These are phyloP conservation scores for Elegia similella DNA, from an alignment of 2,888 invertebrate species.

Conservation along the genomic window DNA sequence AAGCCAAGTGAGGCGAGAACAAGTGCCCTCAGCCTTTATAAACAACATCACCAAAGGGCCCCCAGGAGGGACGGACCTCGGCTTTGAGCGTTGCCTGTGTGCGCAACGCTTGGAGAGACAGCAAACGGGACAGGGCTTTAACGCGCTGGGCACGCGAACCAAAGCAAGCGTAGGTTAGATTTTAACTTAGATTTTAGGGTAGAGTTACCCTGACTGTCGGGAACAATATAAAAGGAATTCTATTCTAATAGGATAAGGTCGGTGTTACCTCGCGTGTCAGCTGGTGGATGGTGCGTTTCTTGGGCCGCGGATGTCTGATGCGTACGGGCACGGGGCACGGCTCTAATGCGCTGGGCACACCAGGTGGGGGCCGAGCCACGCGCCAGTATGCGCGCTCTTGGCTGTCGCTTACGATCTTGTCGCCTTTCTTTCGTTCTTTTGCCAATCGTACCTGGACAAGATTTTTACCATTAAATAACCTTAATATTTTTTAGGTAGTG, in stretches of 20 bases:
- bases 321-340: conserved; percentile 91
- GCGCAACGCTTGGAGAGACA: too few relatives aligned
- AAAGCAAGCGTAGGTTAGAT: too few relatives aligned
- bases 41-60: too few relatives aligned
- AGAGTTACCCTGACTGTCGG: too few relatives aligned
- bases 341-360: conserved; percentile 91
- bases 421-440: conserved; percentile 97
- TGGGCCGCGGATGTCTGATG: conserved; percentile 85
- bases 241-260: background rate
- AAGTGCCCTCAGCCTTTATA: too few relatives aligned
- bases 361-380: conserved; percentile 96
- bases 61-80: too few relatives aligned
- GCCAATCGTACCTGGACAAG: conserved; percentile 87
- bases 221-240: background rate
- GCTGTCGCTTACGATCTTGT: conserved; percentile 97
- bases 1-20: too few relatives aligned
- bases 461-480: background rate
- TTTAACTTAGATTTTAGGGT: too few relatives aligned
- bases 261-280: conserved; percentile 88
- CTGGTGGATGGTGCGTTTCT: conserved; percentile 89
- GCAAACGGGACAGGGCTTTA: too few relatives aligned
- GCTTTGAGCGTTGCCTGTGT: too few relatives aligned
- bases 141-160: too few relatives aligned
- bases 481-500: too few relatives aligned
- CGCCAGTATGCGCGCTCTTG: conserved; percentile 99